Percentiles rank a stretch among this genome's conserved stretches.
Evolutionary conservation across 2,888 invertebrate species (phyloP).

Genomic region (Scotopteryx bipunctaria): DNA sequence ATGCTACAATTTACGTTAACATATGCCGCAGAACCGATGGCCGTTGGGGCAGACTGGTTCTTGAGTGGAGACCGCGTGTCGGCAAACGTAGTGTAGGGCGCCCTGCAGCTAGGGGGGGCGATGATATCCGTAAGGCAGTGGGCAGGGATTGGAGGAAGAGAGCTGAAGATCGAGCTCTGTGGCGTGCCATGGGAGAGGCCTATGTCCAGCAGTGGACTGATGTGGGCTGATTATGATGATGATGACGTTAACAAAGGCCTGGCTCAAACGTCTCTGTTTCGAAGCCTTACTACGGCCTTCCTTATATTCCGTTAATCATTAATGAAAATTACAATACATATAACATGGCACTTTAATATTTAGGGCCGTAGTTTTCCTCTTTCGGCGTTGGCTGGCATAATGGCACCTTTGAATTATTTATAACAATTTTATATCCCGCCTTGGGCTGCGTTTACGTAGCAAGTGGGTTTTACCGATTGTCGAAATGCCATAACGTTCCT

Average conservation of each 20-base stretch:
- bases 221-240: no score
- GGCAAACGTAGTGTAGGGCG: no score
- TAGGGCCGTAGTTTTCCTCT: conserved; percentile 70
- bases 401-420: conserved; percentile 76
- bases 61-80: no score
- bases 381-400: conserved; percentile 63
- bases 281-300: conserved; percentile 29
- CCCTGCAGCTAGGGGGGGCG: no score
- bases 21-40: no score
- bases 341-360: conserved; percentile 79
- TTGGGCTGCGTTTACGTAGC: conserved; percentile 32
- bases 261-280: background rate
- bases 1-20: no score
- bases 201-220: no score
- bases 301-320: conserved; percentile 72
- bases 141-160: no score
- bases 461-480: conserved; percentile 16
- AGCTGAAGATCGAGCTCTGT: no score
- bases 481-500: background rate
- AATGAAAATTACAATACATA: conserved; percentile 82
- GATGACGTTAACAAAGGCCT: background rate
- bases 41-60: no score
- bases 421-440: conserved; percentile 75
- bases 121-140: no score
- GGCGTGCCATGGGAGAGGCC: no score